A percentile compares a stretch with the other conserved stretches of the same genome.
Evolutionary conservation across 1,140 invertebrate genomes (phyloP).

Genomic region (Proctacanthus coquilletti): DNA sequence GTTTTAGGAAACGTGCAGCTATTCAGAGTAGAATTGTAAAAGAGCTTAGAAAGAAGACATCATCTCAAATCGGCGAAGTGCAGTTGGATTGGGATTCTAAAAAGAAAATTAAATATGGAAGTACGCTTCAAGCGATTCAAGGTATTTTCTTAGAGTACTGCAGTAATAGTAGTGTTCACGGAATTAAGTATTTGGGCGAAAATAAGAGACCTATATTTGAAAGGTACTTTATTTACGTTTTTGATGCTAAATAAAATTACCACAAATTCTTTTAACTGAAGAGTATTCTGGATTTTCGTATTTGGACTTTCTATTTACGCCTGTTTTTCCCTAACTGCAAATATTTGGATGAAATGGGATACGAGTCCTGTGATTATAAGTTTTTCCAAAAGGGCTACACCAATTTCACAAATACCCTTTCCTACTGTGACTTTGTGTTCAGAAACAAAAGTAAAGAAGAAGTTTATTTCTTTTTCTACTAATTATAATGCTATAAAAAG

Average conservation of each 20-base stretch:
- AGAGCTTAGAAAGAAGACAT: constrained; percentile 19
- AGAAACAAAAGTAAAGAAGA: constrained; percentile 38
- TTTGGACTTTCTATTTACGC: constrained; percentile 31
- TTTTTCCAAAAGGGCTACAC: constrained; percentile 43
- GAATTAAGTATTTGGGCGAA: constrained; percentile 30
- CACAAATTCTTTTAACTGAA: too few species aligned
- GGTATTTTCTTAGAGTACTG: constrained; percentile 21
- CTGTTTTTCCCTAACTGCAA: constrained; percentile 33
- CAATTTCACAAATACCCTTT: constrained; percentile 45
- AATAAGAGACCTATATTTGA: constrained; percentile 25
- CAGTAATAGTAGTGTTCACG: constrained; percentile 29
- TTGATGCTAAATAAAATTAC: too few species aligned
- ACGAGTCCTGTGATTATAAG: constrained; percentile 46
- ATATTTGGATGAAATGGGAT: constrained; percentile 45
- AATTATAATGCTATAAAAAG: constrained; percentile 20
- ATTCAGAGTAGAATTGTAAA: constrained; percentile 19
- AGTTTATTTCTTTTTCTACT: constrained; percentile 37
- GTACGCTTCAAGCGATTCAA: constrained; percentile 21
- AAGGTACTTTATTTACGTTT: constrained; percentile 12
- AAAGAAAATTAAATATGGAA: constrained; percentile 28
- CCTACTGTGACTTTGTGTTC: constrained; percentile 44
- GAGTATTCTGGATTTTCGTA: constrained; percentile 35
- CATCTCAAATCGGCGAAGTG: constrained; percentile 19
- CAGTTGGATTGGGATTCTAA: constrained; percentile 23
- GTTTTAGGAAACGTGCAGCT: constrained; percentile 24